A percentile compares a stretch with the other conserved stretches of the same genome.
These are phyloP conservation scores for Sisyra terminalis DNA, from an alignment of 2,888 invertebrate genomes.

Conservation along the genomic window DNA sequence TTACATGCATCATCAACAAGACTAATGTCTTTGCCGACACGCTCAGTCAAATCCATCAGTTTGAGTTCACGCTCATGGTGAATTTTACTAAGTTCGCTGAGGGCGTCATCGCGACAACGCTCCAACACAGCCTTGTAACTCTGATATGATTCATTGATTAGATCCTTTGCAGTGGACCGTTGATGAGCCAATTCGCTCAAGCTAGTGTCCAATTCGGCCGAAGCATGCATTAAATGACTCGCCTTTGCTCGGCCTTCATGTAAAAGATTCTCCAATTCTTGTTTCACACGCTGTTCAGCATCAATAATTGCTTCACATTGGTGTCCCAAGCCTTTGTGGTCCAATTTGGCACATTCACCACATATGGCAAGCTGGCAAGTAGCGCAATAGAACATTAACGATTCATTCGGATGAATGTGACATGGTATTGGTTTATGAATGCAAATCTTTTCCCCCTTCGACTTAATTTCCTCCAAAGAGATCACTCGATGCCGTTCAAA, in stretches of 20 bases:
- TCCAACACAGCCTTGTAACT: conserved; percentile 70
- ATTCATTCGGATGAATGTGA: conserved; percentile 62
- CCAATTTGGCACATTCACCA: conserved; percentile 67
- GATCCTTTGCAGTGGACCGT: conserved; percentile 67
- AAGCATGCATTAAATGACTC: conserved; percentile 57
- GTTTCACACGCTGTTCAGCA: conserved; percentile 60
- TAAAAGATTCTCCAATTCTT: conserved; percentile 58
- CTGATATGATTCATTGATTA: conserved; percentile 66
- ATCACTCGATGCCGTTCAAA: conserved; percentile 90
- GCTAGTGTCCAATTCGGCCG: conserved; percentile 57
- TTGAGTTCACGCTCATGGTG: conserved; percentile 76
- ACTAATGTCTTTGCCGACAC: conserved; percentile 67
- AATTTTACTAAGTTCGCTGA: conserved; percentile 54
- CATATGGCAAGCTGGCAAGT: conserved; percentile 78
- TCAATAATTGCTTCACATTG: conserved; percentile 68
- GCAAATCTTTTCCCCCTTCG: conserved; percentile 57
- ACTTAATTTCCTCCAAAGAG: conserved; percentile 71
- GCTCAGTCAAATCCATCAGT: conserved; percentile 76
- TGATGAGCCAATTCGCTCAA: conserved; percentile 76
- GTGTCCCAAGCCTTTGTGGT: conserved; percentile 68
- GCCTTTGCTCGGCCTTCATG: conserved; percentile 61
- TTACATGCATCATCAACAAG: conserved; percentile 76
- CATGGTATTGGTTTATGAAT: conserved; percentile 85
- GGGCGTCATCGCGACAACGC: conserved; percentile 56
- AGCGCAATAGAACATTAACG: conserved; percentile 75